phyloP scores from a whole-genome alignment of 2,888 invertebrate genomes.

The Netelia inedita region DNA sequence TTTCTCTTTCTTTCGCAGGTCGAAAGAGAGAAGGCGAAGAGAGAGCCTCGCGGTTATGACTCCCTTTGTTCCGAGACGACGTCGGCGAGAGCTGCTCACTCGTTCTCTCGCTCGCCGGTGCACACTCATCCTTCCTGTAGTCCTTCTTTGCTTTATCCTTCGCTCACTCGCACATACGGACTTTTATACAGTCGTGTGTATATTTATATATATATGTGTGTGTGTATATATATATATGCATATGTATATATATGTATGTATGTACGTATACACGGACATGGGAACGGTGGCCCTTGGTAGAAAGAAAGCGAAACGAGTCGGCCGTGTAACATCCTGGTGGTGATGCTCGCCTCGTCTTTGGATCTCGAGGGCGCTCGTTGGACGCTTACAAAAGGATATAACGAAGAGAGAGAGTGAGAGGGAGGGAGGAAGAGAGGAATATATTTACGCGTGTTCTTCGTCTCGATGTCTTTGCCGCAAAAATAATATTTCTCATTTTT shows the following conservation, averaged over 20 bases:
- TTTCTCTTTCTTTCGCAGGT: neutral
- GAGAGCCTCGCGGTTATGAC: slow-evolving; percentile 56
- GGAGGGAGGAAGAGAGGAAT: too few relatives aligned
- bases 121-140: neutral
- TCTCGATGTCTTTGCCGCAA: too few relatives aligned
- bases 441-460: too few relatives aligned
- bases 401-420: slow-evolving; percentile 5
- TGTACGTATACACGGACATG: too few relatives aligned
- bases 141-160: slow-evolving; percentile 47
- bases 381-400: neutral
- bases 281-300: too few relatives aligned
- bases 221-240: neutral
- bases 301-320: too few relatives aligned
- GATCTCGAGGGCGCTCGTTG: too few relatives aligned
- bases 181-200: neutral
- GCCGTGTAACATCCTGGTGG: too few relatives aligned
- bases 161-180: neutral
- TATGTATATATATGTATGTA: too few relatives aligned
- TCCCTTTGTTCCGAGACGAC: slow-evolving; percentile 63
- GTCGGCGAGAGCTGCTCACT: slow-evolving; percentile 13
- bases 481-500: too few relatives aligned
- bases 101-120: neutral
- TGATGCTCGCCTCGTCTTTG: too few relatives aligned
- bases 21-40: neutral
- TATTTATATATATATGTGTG: neutral